Evolutionary conservation across 1,140 invertebrate genomes (phyloP), one percentile per base, ranked within the genome.

Genomic region (Drosophila miranda): DNA sequence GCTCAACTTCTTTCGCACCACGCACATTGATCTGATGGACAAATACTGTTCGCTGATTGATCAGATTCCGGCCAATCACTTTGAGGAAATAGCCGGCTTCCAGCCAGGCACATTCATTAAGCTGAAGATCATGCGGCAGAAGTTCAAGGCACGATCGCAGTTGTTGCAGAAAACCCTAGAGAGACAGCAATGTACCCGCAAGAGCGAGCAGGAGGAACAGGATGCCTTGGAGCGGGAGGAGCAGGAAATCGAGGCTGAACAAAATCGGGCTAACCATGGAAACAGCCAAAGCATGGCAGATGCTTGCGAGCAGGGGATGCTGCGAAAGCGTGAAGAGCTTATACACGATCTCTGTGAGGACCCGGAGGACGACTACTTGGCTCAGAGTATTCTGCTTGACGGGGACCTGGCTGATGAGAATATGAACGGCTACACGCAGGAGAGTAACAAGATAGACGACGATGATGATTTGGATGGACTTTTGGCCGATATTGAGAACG

Each of bases 41-140:
- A 89, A 90, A 50, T 91, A 88, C 43, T 91, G 87, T 14, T 63
- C 69, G 7, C 67, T 91, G 16, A 79, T 91, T 41, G 90, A 91
- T 57, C 89, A 90, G 56, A 82, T 91, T 44, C 90, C 90, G 1
- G 71, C 75, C 3, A 74, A 75, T 16, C 82, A 76, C 42, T 91
- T 90, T 9, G 83, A 75, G 54, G 58, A 71, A 38, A 86, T 91
- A 8, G 53, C 52, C 3, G 90, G 90, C 0, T 90, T 90, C 48
- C 76, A 91, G 38, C 57, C 76, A 0, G 80, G 76, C 13, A 89
- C 76, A 6, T 91, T 91, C 54, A 51, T 90, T 0, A 90, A 90
- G 11, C 50, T 91, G 0, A 91, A 91, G 50, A 75, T 86, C 0
- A 76, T 90, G 73, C 66, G 87, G 1, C 88, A 90, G 43, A 91